Evolutionary conservation across 1,140 invertebrate genomes (phyloP), one percentile per base, ranked within the genome.

Genomic region (Monomorium pharaonis): DNA sequence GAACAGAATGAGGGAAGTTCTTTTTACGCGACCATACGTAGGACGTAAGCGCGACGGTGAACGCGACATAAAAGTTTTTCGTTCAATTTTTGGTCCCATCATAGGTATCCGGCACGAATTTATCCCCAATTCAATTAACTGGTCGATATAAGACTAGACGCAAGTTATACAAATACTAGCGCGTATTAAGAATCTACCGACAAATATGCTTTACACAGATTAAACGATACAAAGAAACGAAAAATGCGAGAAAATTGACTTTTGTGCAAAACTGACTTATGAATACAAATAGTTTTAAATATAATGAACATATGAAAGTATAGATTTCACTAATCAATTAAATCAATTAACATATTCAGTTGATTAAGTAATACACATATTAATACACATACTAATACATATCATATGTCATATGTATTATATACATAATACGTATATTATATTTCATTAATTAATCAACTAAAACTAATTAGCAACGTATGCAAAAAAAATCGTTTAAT

Each of bases 41-140:
- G 84, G 80, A 89, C 84, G 80, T 72, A 89, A 90, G 86, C 87
- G 89, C 89, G 85, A 90, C 89, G 89, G 89, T 86, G 87, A 91
- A 92, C 89, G 90, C 89, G 86, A 94, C 94, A 93, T 91, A 88
- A 93, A 92, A 92, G 78, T 69, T 91, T 87, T 63, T 83, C 75
- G 44, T 87, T 86, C 76, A 86, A 91, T 91, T 95, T 95, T 95
- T 95, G 94, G 94, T 95, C 94, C 94, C 94, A 93, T 93, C 78
- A 89, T 93, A 94, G 91, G 91, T 94, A 91, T 89, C 90, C 74
- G 85, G 72, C 78, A 88, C 84, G 81, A 83, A 86, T 92, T 87
- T 69, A 86, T 84, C 72, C 72, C 80, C 60, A 89, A 84, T 90
- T 84, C 60, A 89, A 84, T 90, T 84, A 84, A 90, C 88, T 84